Evolutionary conservation across 1,140 invertebrate genomes (phyloP).

Genomic region (Musca vetustissima): DNA sequence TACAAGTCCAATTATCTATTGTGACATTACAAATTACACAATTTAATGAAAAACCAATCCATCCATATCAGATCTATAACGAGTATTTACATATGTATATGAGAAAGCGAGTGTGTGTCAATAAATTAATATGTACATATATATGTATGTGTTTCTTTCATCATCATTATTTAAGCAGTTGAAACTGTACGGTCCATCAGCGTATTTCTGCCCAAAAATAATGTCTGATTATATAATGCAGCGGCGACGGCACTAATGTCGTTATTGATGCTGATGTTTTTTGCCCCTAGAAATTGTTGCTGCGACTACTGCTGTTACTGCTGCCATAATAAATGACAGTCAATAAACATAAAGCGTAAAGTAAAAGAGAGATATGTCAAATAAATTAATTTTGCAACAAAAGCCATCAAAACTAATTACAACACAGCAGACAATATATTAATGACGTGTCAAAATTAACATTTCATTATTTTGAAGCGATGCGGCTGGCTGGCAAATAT

Average conservation of each 20-base stretch:
- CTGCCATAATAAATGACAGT: constrained; percentile 38
- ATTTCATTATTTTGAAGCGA: constrained; percentile 45
- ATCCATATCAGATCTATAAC: constrained; percentile 20
- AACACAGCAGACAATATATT: constrained; percentile 51
- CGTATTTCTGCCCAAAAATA: too few relatives aligned
- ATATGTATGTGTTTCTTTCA: not conserved
- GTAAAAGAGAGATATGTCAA: constrained; percentile 43
- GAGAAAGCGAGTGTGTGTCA: not conserved
- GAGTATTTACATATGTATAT: constrained; percentile 1
- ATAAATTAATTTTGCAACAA: constrained; percentile 56
- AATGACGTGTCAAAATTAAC: constrained; percentile 56
- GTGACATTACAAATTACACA: constrained; percentile 23
- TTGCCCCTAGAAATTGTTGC: too few relatives aligned
- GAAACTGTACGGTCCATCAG: too few relatives aligned
- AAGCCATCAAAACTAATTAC: constrained; percentile 55
- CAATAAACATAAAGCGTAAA: constrained; percentile 31
- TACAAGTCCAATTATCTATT: constrained; percentile 22
- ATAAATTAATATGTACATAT: not conserved
- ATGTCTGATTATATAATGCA: too few relatives aligned
- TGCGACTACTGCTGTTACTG: not conserved
- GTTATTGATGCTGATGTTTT: too few relatives aligned
- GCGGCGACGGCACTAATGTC: too few relatives aligned
- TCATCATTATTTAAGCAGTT: too few relatives aligned
- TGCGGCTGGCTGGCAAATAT: too few relatives aligned
- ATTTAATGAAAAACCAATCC: constrained; percentile 21